phyloP scores from a whole-genome alignment of 2,797 vertebrate genomes.

The Cryptoprocta ferox region DNA sequence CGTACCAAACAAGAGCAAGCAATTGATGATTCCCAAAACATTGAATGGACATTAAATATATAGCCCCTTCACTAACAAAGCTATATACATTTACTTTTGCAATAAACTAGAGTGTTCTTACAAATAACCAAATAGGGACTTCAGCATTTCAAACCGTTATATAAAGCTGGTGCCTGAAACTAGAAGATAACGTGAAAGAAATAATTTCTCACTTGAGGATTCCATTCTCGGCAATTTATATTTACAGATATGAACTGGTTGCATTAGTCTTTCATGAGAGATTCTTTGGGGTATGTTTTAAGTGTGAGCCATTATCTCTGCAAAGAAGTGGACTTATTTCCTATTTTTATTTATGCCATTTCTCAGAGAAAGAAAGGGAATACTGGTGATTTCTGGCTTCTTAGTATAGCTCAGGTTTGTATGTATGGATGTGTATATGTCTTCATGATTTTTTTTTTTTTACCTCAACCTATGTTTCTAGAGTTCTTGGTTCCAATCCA shows the following conservation, averaged over 20 bases:
- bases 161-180: constrained; percentile 75
- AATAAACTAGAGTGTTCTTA: constrained; percentile 60
- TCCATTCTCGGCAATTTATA: constrained; percentile 73
- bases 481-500: constrained; percentile 32
- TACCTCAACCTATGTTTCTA: not conserved
- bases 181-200: constrained; percentile 76
- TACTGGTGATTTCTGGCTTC: not conserved
- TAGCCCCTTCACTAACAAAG: constrained; percentile 59
- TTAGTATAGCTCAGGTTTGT: not conserved
- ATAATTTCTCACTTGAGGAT: constrained; percentile 80
- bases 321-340: constrained; percentile 67
- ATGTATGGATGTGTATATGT: too few species aligned
- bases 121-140: constrained; percentile 68
- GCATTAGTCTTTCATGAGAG: constrained; percentile 61
- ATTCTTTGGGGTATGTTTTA: constrained; percentile 72
- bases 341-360: constrained; percentile 4
- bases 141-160: constrained; percentile 22
- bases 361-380: constrained; percentile 47
- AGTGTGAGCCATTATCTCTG: constrained; percentile 82
- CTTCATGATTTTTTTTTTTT: not conserved
- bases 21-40: constrained; percentile 92
- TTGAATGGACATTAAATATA: constrained; percentile 86
- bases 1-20: constrained; percentile 91
- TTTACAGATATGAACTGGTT: constrained; percentile 66
- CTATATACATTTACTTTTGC: constrained; percentile 18